Percentiles rank a stretch among this genome's conserved stretches.
Conservation (phyloP, 2,113 vertebrate species). For the Pachypanchax playfairii region DNA sequence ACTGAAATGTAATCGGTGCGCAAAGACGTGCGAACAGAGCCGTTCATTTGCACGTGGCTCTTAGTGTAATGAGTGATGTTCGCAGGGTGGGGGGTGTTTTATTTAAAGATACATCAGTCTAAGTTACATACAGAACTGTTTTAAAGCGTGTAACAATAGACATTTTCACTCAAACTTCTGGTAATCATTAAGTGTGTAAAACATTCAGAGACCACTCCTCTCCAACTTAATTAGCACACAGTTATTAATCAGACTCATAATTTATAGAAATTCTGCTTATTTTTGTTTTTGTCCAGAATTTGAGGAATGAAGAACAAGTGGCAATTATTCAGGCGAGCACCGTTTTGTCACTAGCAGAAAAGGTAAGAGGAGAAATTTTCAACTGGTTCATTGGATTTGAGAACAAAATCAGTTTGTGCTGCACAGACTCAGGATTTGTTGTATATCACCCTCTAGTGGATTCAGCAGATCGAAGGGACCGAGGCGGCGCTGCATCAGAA, state of each 20-base stretch:
- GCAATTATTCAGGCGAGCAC: constrained; percentile 99
- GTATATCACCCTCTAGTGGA: constrained; percentile 86
- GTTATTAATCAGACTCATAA: background rate
- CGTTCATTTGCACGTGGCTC: no score
- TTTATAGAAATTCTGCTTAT: background rate
- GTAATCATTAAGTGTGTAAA: no score
- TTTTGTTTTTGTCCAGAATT: constrained; percentile 82
- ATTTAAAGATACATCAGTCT: no score
- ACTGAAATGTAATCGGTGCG: no score
- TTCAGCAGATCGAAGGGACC: constrained; percentile 98
- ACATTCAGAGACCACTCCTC: no score
- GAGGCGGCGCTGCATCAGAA: constrained; percentile 98
- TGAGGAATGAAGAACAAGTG: constrained; percentile 98
- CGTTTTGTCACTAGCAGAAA: constrained; percentile 95
- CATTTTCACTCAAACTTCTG: no score
- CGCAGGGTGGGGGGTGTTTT: no score
- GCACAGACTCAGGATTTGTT: constrained; percentile 1
- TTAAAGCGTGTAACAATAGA: no score
- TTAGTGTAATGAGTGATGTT: no score
- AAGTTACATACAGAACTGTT: no score
- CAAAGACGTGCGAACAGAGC: no score
- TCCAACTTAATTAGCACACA: no score
- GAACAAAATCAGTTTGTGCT: background rate
- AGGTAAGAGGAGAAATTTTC: constrained; percentile 79
- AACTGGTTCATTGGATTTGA: background rate